Conservation (phyloP, 2,113 vertebrate genomes). For the Peromyscus leucopus region DNA sequence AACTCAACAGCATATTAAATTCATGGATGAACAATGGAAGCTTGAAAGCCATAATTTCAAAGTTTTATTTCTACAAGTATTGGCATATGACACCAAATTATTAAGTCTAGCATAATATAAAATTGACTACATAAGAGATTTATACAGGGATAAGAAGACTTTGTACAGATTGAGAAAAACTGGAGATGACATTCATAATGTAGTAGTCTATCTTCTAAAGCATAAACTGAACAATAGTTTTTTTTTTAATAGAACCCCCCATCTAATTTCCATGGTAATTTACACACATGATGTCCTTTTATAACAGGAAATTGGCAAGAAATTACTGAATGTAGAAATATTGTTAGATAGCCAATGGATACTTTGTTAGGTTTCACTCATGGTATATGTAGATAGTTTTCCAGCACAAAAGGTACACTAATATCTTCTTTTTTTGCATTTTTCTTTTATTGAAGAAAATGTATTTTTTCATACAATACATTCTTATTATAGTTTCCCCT, state of each 20-base stretch:
- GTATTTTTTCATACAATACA: not conserved
- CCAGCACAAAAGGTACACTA: not conserved
- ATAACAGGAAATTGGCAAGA: not conserved
- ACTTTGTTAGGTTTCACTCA: not conserved
- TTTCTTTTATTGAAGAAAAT: not conserved
- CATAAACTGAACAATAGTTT: slow-evolving; percentile 45
- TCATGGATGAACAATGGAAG: slow-evolving; percentile 69
- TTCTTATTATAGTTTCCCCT: not conserved
- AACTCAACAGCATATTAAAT: slow-evolving; percentile 74
- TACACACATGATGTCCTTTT: not conserved
- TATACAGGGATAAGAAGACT: slow-evolving; percentile 27
- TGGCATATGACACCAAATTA: slow-evolving; percentile 67
- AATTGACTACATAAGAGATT: slow-evolving; percentile 67
- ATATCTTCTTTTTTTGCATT: not conserved
- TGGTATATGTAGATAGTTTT: not conserved
- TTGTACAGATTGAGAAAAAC: slow-evolving; percentile 48
- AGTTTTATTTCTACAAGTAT: slow-evolving; percentile 70
- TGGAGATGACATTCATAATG: slow-evolving; percentile 25
- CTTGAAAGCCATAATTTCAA: slow-evolving; percentile 75
- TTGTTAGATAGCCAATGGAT: not conserved
- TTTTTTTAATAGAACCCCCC: not conserved
- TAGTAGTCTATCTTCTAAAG: not conserved
- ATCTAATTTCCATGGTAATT: slow-evolving; percentile 7
- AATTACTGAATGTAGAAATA: not conserved
- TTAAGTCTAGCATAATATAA: slow-evolving; percentile 65